Evolutionary conservation across 2,888 invertebrate genomes (phyloP), one percentile per base, ranked within the genome.

Genomic region (Opisthograptis luteolata): DNA sequence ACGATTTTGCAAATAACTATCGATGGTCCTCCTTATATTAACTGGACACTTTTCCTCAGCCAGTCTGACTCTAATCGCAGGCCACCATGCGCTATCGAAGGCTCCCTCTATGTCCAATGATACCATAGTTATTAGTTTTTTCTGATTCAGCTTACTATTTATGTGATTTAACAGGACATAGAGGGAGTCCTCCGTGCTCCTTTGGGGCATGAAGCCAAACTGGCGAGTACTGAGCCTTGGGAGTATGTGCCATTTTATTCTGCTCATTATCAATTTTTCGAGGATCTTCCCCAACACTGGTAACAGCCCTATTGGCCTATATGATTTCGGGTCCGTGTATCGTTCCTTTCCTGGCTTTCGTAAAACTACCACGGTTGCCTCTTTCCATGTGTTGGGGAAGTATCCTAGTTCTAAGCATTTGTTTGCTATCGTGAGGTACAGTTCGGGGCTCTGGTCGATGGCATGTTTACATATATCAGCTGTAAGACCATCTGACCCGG

Each of bases 31-130:
- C n/a, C n/a, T n/a, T n/a, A n/a, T n/a, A n/a, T n/a, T n/a, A n/a
- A n/a, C n/a, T 5, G 20, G 20, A 7, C 20, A 20, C 7, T 20
- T 20, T 5, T 7, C 7, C 1, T 2, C 2, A 5, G 7, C 6
- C 2, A 20, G 20, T n/a, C 20, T 20, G 20, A 1, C n/a, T 3
- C 19, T 47, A 1, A 66, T 48, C 1, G 42, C 39, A 2, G 67
- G 69, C 68, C 69, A 70, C 69, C 67, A 71, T 0, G 69, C 68
- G 35, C 51, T 61, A 31, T 73, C 70, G 27, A 73, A 72, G 12
- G 69, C 71, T 10, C 61, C 20, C 20, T 20, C 20, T 20, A 20
- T 63, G 28, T 63, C 62, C 25, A 65, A 28, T 1, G 62, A 63
- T 1, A 66, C 30, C 5, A 61, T 0, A 0, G 35, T 27, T 0